Evolutionary conservation across 1,140 invertebrate species (phyloP).

Genomic region (Mylabris phalerata): DNA sequence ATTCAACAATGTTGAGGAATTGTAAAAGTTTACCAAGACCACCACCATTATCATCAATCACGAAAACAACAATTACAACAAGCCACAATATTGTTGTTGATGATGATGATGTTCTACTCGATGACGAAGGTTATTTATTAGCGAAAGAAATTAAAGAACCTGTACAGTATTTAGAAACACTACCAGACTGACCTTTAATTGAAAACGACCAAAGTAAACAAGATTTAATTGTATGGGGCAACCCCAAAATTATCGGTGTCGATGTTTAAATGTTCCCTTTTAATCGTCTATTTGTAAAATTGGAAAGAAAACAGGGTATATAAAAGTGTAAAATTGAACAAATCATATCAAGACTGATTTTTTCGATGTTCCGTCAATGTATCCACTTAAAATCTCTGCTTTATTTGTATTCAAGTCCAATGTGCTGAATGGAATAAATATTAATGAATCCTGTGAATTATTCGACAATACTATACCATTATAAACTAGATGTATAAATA

Average conservation of each 20-base stretch:
- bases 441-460: neutral
- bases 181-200: slow-evolving; percentile 38
- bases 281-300: neutral
- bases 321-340: neutral
- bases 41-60: slow-evolving; percentile 44
- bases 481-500: no score
- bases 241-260: slow-evolving; percentile 1
- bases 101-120: slow-evolving; percentile 41
- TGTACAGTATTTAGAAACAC: slow-evolving; percentile 51
- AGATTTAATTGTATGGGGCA: slow-evolving; percentile 4
- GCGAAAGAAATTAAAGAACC: slow-evolving; percentile 45
- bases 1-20: slow-evolving; percentile 3
- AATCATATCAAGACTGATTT: no score
- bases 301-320: neutral
- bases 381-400: neutral
- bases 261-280: slow-evolving; percentile 2
- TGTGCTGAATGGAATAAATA: neutral
- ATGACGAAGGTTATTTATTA: slow-evolving; percentile 53
- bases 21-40: slow-evolving; percentile 47
- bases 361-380: no score
- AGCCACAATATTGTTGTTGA: neutral
- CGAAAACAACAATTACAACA: slow-evolving; percentile 19
- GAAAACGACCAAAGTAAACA: neutral
- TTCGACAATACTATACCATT: neutral
- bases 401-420: neutral